These are phyloP conservation scores for Ctenodactylus gundi DNA, from an alignment of 2,113 vertebrate species.

Conservation along the genomic window DNA sequence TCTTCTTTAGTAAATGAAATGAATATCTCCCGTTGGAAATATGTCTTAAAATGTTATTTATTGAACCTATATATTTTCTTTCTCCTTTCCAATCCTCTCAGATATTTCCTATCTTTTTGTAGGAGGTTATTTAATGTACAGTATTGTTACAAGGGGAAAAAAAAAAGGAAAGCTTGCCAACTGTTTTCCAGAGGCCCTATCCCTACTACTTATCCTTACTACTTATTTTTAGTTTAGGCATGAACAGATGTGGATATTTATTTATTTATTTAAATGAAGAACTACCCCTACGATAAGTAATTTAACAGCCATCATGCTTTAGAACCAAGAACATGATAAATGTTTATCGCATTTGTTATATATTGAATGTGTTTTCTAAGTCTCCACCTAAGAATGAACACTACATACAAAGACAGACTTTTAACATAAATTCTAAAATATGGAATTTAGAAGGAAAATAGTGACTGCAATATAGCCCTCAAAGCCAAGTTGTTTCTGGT, in stretches of 20 bases:
- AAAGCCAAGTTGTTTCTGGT: slow-evolving; percentile 62
- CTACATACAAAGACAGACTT: not conserved
- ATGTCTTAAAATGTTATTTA: slow-evolving; percentile 17
- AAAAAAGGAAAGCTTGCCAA: not conserved
- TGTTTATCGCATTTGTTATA: not conserved
- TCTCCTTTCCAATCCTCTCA: not conserved
- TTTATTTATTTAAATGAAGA: slow-evolving; percentile 53
- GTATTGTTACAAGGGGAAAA: slow-evolving; percentile 29
- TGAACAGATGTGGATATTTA: slow-evolving; percentile 42
- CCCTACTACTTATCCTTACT: slow-evolving; percentile 14
- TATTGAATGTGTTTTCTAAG: not conserved
- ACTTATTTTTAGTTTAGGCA: slow-evolving; percentile 51
- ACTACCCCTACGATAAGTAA: not conserved
- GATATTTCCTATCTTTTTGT: not conserved
- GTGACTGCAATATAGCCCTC: not conserved
- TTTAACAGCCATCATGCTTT: slow-evolving; percentile 10
- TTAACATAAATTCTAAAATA: not conserved
- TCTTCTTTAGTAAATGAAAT: not conserved
- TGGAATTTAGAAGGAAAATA: slow-evolving; percentile 12
- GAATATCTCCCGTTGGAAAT: not conserved
- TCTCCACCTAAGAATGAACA: not conserved
- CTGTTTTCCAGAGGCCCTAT: slow-evolving; percentile 3
- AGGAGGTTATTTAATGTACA: slow-evolving; percentile 4
- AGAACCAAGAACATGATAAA: slow-evolving; percentile 30
- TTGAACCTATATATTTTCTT: not conserved